These are phyloP conservation scores for Crax fasciolata DNA, from an alignment of 2,797 vertebrate species.

Conservation along the genomic window DNA sequence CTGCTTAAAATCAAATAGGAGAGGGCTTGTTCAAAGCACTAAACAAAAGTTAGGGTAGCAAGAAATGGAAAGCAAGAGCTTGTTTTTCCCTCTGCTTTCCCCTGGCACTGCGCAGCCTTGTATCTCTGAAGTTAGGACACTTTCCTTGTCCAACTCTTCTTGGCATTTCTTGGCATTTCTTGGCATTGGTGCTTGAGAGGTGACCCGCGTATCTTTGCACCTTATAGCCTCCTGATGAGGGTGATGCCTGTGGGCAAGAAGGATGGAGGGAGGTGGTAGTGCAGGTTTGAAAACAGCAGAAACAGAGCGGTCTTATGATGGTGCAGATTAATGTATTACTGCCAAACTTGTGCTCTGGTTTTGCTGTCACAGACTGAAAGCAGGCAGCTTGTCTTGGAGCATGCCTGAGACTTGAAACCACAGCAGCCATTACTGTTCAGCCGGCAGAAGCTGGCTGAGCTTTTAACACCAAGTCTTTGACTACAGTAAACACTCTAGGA, in stretches of 20 bases:
- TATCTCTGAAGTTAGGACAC: background rate
- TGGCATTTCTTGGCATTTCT: background rate
- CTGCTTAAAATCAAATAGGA: background rate
- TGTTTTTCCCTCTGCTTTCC: background rate
- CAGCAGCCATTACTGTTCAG: slow-evolving; percentile 4
- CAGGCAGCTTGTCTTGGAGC: background rate
- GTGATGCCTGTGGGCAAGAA: background rate
- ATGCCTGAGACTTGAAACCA: background rate
- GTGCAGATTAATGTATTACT: background rate
- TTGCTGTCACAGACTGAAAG: background rate
- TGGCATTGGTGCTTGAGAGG: background rate
- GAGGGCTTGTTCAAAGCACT: background rate
- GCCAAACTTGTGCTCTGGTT: accelerated
- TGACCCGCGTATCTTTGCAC: background rate
- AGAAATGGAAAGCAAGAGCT: background rate
- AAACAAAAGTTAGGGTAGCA: background rate
- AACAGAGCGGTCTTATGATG: background rate
- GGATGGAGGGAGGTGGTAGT: background rate
- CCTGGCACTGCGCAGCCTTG: background rate
- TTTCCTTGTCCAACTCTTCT: background rate
- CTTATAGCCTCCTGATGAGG: background rate
- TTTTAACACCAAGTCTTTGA: background rate
- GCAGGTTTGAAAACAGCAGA: background rate
- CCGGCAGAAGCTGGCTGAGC: slow-evolving; percentile 30
- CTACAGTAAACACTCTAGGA: slow-evolving; percentile 49